These are phyloP conservation scores for Alentia gelatinosa DNA, from an alignment of 2,888 invertebrate genomes.

Conservation along the genomic window DNA sequence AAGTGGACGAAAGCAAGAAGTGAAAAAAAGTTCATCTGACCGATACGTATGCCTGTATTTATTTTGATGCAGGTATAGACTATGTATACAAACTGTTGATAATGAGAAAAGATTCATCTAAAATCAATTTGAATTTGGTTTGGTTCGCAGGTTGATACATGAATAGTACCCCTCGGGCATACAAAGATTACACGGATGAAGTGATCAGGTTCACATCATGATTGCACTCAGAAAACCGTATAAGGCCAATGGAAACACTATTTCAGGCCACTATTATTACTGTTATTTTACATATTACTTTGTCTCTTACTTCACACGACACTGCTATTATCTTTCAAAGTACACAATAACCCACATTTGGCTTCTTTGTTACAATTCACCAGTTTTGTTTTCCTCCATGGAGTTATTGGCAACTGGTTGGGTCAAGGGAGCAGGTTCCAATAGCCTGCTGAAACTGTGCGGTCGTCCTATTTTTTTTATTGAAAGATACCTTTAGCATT, in stretches of 20 bases:
- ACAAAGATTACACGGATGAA: slow-evolving; percentile 38
- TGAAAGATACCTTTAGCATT: slow-evolving; percentile 4
- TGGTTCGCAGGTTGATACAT: slow-evolving; percentile 29
- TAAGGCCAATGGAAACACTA: slow-evolving; percentile 31
- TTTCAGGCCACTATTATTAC: slow-evolving; percentile 10
- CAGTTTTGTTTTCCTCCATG: not conserved
- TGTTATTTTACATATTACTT: not conserved
- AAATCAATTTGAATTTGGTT: slow-evolving; percentile 11
- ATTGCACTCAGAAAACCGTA: slow-evolving; percentile 35
- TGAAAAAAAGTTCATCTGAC: slow-evolving; percentile 20
- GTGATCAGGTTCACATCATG: slow-evolving; percentile 23
- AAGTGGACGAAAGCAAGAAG: slow-evolving; percentile 49
- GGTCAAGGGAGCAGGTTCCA: not conserved
- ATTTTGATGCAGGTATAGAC: slow-evolving; percentile 25
- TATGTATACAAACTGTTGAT: slow-evolving; percentile 33
- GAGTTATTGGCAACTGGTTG: not conserved
- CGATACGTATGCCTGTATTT: not conserved
- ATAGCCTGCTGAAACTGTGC: not conserved
- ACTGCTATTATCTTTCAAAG: not conserved
- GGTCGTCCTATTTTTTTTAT: not conserved
- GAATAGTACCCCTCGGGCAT: not conserved
- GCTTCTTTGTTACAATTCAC: not conserved
- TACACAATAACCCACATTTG: slow-evolving; percentile 1
- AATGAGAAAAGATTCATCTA: not conserved
- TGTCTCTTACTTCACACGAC: slow-evolving; percentile 27